Percentiles rank a stretch among this genome's conserved stretches.
Evolutionary conservation across 23 tunicate species (phyloP).

Genomic region (Phallusia fumigata): DNA sequence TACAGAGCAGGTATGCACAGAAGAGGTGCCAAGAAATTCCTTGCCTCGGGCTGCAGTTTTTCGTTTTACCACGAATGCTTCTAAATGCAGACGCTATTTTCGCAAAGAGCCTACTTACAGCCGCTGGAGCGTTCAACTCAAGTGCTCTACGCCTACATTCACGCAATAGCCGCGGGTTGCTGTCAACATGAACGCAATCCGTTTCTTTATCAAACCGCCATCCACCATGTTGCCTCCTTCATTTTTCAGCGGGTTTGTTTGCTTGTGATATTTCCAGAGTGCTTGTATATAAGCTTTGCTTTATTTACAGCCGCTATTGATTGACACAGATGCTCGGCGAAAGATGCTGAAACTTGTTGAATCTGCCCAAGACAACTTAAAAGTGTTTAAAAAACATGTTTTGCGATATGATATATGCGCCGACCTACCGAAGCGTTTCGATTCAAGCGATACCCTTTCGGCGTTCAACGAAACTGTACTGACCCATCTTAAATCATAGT

Average conservation of each 20-base stretch:
- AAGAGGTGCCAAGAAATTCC: neutral
- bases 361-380: neutral
- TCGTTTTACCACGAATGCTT: neutral
- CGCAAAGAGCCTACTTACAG: neutral
- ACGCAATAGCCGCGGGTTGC: slow-evolving; percentile 14
- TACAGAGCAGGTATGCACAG: slow-evolving; percentile 14
- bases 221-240: slow-evolving; percentile 2
- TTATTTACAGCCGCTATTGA: neutral
- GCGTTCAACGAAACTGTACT: too few species aligned
- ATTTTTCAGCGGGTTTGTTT: neutral
- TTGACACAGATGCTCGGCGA: neutral
- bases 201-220: slow-evolving; percentile 14
- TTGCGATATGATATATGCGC: neutral
- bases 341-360: neutral
- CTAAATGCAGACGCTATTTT: neutral
- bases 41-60: neutral
- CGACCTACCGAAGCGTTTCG: too few species aligned
- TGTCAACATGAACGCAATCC: neutral
- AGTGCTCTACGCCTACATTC: slow-evolving; percentile 17
- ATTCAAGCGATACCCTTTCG: too few species aligned
- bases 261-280: neutral
- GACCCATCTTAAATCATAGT: too few species aligned
- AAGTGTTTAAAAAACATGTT: neutral
- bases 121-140: neutral
- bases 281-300: neutral